Evolutionary conservation across 1,140 invertebrate genomes (phyloP).

Genomic region (Phthorimaea operculella): DNA sequence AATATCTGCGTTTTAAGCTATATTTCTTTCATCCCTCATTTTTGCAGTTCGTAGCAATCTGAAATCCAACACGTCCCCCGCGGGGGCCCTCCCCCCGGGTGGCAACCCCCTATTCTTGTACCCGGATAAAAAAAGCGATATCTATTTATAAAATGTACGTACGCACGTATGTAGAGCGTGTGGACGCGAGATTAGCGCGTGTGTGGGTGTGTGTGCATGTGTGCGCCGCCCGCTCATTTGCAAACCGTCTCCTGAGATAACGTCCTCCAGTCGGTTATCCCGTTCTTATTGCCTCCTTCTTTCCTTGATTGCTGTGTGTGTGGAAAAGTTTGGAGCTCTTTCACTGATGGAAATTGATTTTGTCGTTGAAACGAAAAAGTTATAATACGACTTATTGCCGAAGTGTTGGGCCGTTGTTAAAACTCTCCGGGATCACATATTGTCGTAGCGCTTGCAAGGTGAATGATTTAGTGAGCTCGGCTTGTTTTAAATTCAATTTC

Average conservation of each 20-base stretch:
- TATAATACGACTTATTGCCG: conserved; percentile 34
- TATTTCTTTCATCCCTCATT: conserved; percentile 72
- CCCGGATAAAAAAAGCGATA: conserved; percentile 65
- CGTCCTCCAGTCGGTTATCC: conserved; percentile 59
- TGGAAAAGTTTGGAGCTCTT: conserved; percentile 51
- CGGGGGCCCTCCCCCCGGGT: conserved; percentile 42
- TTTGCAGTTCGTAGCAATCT: conserved; percentile 70
- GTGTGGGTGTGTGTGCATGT: conserved; percentile 34
- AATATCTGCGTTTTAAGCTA: conserved; percentile 71
- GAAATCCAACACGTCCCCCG: conserved; percentile 65
- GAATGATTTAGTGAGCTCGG: not conserved
- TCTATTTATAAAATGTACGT: conserved; percentile 66
- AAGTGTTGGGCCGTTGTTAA: conserved; percentile 9
- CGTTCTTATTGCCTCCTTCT: conserved; percentile 62
- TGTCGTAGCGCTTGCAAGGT: not conserved
- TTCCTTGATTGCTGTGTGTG: conserved; percentile 58
- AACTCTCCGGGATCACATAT: not conserved
- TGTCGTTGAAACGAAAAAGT: conserved; percentile 43
- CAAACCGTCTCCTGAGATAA: conserved; percentile 66
- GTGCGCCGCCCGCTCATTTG: conserved; percentile 60
- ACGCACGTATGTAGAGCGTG: conserved; percentile 46
- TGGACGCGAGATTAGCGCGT: conserved; percentile 45
- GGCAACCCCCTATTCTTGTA: conserved; percentile 60
- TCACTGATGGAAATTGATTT: conserved; percentile 52
- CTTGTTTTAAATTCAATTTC: conserved; percentile 1